These are phyloP conservation scores for Leuciscus idus DNA, from an alignment of 2,113 vertebrate species.

Conservation along the genomic window DNA sequence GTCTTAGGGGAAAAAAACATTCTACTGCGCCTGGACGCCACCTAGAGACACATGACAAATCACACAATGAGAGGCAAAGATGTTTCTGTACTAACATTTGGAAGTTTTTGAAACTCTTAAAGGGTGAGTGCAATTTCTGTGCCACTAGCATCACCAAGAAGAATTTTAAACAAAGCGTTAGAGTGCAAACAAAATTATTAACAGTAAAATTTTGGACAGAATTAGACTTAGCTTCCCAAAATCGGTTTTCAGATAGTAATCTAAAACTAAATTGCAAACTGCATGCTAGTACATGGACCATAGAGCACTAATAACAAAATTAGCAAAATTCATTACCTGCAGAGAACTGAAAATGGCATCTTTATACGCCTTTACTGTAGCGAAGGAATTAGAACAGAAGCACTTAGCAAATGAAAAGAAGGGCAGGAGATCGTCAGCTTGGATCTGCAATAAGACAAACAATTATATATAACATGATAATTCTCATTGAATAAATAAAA, in stretches of 20 bases:
- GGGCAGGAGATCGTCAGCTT: constrained; percentile 75
- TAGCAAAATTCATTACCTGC: constrained; percentile 76
- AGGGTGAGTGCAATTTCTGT: not conserved
- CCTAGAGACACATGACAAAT: constrained; percentile 68
- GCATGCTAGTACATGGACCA: not conserved
- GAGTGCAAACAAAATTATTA: not conserved
- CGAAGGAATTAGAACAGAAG: constrained; percentile 82
- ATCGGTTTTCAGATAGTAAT: not conserved
- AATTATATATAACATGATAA: not conserved
- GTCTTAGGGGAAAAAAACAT: constrained; percentile 75
- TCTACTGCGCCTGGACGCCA: constrained; percentile 78
- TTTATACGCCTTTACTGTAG: constrained; percentile 80
- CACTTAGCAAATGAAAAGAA: constrained; percentile 79
- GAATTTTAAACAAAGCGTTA: not conserved
- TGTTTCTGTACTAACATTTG: not conserved
- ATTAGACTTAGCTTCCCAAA: not conserved
- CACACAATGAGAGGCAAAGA: not conserved
- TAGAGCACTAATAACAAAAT: not conserved
- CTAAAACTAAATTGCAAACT: not conserved
- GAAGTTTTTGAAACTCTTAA: not conserved
- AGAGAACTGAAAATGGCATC: constrained; percentile 84
- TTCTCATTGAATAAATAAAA: not conserved
- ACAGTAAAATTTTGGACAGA: not conserved
- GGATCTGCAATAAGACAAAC: constrained; percentile 71
- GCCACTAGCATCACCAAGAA: not conserved